Conservation (phyloP, 2,888 invertebrate species). For the Ceraclea dissimilis region DNA sequence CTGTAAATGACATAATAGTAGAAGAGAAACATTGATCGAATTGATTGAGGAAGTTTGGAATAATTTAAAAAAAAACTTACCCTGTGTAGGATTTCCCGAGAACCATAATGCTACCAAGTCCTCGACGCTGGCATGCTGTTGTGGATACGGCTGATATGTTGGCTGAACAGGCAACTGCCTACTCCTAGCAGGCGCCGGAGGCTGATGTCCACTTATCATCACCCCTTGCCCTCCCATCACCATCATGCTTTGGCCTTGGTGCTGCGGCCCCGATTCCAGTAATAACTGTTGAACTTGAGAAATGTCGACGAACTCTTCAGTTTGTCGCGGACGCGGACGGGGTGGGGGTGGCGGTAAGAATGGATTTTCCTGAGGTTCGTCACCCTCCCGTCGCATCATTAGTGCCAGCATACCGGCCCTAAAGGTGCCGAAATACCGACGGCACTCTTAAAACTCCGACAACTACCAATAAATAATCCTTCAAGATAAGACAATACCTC, state of each 20-base stretch:
- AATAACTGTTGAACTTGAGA: conserved; percentile 72
- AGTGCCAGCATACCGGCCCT: conserved; percentile 25
- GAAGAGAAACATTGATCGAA: no score
- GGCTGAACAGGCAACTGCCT: conserved; percentile 16
- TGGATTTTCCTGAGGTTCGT: conserved; percentile 49
- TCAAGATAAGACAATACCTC: no score
- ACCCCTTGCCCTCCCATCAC: conserved; percentile 24
- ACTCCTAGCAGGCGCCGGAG: conserved; percentile 28
- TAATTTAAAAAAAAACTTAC: conserved; percentile 40
- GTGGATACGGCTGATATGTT: conserved; percentile 34
- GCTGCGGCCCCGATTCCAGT: conserved; percentile 41
- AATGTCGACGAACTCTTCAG: conserved; percentile 76
- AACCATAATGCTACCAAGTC: conserved; percentile 71
- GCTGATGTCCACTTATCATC: conserved; percentile 18
- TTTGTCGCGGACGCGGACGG: conserved; percentile 32
- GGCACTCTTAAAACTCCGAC: conserved; percentile 1
- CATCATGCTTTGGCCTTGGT: conserved; percentile 27
- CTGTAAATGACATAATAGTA: no score
- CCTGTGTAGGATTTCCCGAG: conserved; percentile 53
- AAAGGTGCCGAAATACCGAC: not conserved
- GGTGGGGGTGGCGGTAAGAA: conserved; percentile 35
- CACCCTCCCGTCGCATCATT: conserved; percentile 70
- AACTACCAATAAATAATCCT: no score
- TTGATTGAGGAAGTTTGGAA: no score
- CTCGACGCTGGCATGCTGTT: conserved; percentile 57